Base-by-base conservation (phyloP, 2,113 vertebrate genomes). In the Chinchilla lanigera region DNA sequence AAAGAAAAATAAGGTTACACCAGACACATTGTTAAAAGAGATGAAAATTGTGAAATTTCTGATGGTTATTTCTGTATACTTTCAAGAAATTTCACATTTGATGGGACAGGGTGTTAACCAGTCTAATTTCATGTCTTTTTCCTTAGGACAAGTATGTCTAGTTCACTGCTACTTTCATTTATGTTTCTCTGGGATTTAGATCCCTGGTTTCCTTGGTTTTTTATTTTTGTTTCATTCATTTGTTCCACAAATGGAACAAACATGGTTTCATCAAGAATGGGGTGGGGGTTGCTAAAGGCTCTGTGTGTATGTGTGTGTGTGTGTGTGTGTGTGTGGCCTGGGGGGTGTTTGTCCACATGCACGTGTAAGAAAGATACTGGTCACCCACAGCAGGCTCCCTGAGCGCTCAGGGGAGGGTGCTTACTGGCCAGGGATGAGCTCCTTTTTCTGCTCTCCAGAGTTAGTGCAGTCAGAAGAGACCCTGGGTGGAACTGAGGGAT, bases 151-250 rank as follows among this genome's bases (percentile, higher is more conserved):
- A 35, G 8, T 38, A 10, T 63, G 17, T 73, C 47, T 89, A 35
- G 54, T 60, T 94, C 52, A 12, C 52, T 81, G 28, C 71, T 87
- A 52, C 69, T 41, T 80, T 41, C 41, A 47, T 65, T 30, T 44
- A 33, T 63, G 47, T 8, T 54, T 33, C 60, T 92, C 73, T 81
- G 69, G 80, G 77, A 88, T 75, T 69, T 85, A 77, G 81, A 50
- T 60, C 50, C n/a, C 41, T 77, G 54, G 7, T 89, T 92, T 75
- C 88, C 50, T 47, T 28, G 92, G 67, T 93, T 95, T 95, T 85
- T 91, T 38, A 89, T 81, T 95, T 92, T 91, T 83, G 60, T 86
- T 94, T 85, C 67, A 26, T 67, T 94, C 89, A 80, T 84, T 69
- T 92, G 19, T 71, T 93, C 88, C 89, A 96, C 58, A 88, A 63